Evolutionary conservation across 2,797 vertebrate genomes (phyloP), one percentile per base, ranked within the genome.

Genomic region (Gallinago stenura): DNA sequence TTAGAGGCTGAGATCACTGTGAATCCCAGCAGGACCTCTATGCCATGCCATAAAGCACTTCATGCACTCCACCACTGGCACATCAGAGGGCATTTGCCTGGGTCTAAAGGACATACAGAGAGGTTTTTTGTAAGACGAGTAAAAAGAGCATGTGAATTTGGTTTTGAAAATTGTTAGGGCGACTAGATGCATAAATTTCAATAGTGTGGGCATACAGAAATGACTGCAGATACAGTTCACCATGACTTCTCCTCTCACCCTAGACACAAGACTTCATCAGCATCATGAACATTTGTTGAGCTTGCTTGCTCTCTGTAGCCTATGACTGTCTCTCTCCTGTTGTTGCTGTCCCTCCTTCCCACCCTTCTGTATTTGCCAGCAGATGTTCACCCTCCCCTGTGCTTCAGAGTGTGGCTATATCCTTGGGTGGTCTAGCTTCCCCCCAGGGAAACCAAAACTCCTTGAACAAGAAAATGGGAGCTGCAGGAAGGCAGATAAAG

Each of bases 401-500:
- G 2, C 61, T 91, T 17, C 70, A 58, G 62, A 72, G 24, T 54
- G 54, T 75, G 39, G 70, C 72, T 92, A 60, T 24, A 72, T 65
- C 77, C 80, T 82, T 95, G 93, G 86, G 93, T 95, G 92, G 93
- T 96, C 94, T 73, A 81, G 35, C 54, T 90, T 91, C 54, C 75
- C 58, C 58, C 77, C 24, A 45, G 51, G 50, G 83, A 94, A 89
- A 83, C 15, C 60, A 85, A 83, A 96, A 83, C 12, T 71, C 68
- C 77, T 75, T 90, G 26, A 83, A 88, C 26, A 81, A 62, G 80
- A 79, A 93, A 88, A 86, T 79, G 37, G 83, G 76, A 93, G 57
- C 43, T 71, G 10, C 61, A 81, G 61, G 41, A 93, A 83, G 25
- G 45, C 83, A 88, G 76, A 94, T 83, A 83, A 93, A 81, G 12